Evolutionary conservation across 2,888 invertebrate species (phyloP).

Genomic region (Drosophila dives): DNA sequence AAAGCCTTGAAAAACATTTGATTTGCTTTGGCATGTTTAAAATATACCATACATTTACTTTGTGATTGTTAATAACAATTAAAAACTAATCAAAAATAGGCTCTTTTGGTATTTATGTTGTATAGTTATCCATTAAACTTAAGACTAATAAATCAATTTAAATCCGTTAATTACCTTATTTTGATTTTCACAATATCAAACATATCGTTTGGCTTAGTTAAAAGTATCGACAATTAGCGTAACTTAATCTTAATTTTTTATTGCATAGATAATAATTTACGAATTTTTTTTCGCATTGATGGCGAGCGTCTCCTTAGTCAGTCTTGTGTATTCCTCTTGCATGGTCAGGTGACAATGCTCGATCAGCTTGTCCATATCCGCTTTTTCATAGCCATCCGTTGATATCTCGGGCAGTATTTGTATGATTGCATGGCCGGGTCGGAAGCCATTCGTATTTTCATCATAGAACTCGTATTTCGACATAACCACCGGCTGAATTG

Average conservation of each 20-base stretch:
- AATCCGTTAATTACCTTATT: slow-evolving; percentile 27
- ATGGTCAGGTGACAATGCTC: slow-evolving; percentile 88
- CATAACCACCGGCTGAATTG: slow-evolving; percentile 95
- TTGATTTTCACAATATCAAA: slow-evolving; percentile 32
- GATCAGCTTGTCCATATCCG: slow-evolving; percentile 88
- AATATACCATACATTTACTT: slow-evolving; percentile 8
- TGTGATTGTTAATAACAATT: slow-evolving; percentile 43
- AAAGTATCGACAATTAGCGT: slow-evolving; percentile 32
- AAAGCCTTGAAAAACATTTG: slow-evolving; percentile 5
- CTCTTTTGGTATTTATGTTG: slow-evolving; percentile 12
- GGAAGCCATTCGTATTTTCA: slow-evolving; percentile 87
- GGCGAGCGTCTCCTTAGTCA: slow-evolving; percentile 84
- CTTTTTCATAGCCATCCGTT: slow-evolving; percentile 88
- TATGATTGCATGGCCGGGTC: slow-evolving; percentile 89
- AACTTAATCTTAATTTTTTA: slow-evolving; percentile 53
- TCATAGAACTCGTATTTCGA: slow-evolving; percentile 92
- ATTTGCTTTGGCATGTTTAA: slow-evolving; percentile 26
- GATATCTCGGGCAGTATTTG: slow-evolving; percentile 90
- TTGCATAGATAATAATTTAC: slow-evolving; percentile 34
- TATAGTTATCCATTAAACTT: slow-evolving; percentile 37
- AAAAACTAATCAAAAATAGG: slow-evolving; percentile 51
- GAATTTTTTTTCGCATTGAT: slow-evolving; percentile 62
- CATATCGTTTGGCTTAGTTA: slow-evolving; percentile 27
- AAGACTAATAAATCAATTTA: slow-evolving; percentile 48
- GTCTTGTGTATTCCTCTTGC: slow-evolving; percentile 87